Conservation (phyloP, 2,113 vertebrate genomes). For the Psophia crepitans region DNA sequence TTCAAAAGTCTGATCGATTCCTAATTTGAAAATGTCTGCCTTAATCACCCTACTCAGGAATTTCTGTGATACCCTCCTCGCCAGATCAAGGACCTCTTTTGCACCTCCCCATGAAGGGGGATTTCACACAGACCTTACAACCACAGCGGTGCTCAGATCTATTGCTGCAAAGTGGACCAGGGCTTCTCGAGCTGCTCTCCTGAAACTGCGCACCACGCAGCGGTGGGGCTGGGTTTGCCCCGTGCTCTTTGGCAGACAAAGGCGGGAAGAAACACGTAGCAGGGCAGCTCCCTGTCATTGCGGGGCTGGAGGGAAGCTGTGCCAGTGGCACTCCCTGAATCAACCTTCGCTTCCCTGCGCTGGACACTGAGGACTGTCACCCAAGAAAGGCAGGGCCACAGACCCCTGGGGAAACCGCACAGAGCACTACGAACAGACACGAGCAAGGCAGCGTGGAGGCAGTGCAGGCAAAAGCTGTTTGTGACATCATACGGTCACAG, state of each 20-base stretch:
- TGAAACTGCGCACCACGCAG: background rate
- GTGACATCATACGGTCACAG: rapidly evolving
- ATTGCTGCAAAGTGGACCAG: background rate
- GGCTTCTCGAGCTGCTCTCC: background rate
- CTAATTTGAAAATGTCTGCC: background rate
- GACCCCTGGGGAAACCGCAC: background rate
- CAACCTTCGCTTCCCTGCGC: background rate
- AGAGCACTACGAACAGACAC: rapidly evolving
- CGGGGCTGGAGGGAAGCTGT: background rate
- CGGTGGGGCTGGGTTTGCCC: background rate
- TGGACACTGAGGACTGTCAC: background rate
- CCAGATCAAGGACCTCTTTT: background rate
- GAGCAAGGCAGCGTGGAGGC: background rate
- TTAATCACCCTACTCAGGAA: background rate
- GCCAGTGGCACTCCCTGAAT: background rate
- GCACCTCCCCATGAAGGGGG: background rate
- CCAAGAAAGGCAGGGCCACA: background rate
- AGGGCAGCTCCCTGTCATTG: background rate
- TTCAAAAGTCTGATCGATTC: background rate
- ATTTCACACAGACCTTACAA: background rate
- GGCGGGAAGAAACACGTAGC: background rate
- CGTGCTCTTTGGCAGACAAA: background rate
- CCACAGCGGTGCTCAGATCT: too few relatives aligned
- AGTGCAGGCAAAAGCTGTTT: rapidly evolving
- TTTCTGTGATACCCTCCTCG: background rate